Evolutionary conservation across 2,888 invertebrate genomes (phyloP), one percentile per base, ranked within the genome.

Genomic region (Drosophila rellima): DNA sequence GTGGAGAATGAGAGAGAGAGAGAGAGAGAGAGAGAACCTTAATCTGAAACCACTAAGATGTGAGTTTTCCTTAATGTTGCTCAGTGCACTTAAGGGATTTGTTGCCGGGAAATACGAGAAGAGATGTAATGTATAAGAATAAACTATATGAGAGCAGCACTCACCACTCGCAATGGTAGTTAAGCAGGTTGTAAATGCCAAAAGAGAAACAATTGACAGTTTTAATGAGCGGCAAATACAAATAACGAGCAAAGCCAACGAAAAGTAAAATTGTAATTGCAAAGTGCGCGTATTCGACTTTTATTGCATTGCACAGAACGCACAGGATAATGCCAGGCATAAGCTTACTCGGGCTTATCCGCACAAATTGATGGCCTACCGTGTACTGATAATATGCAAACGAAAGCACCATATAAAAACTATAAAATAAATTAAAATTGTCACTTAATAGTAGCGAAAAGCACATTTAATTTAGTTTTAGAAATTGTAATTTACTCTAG

Each of bases 131-230:
- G 15, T 35, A 48, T 26, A 44, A 35, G 37, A 52, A 45, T 44
- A 60, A 50, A 35, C 44, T 54, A 61, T 57, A 62, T 44, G 54
- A 73, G 52, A 60, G 50, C 50, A 44, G 42, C 42, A 57, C 26
- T 26, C 20, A 55, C 6, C 47, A 47, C 44, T 63, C 51, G 33
- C 44, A 55, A 60, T 75, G 56, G 57, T 67, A 61, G 70, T 75
- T 75, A 76, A 76, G 62, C 64, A 71, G 76, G 63, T 64, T 75
- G 77, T 86, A 83, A 82, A 88, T 88, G 80, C 64, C 83, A 76
- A 78, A 35, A 71, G 67, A 78, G 67, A 81, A 83, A 86, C 82
- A 88, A 88, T 83, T 86, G 88, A 82, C 86, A 80, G 82, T 82
- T 82, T 82, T 88, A 82, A 88, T 85, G 88, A 82, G 75, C 66